Base-by-base conservation (phyloP, 92 coral and sea anemone genomes). In the Palythoa caribaeorum region DNA sequence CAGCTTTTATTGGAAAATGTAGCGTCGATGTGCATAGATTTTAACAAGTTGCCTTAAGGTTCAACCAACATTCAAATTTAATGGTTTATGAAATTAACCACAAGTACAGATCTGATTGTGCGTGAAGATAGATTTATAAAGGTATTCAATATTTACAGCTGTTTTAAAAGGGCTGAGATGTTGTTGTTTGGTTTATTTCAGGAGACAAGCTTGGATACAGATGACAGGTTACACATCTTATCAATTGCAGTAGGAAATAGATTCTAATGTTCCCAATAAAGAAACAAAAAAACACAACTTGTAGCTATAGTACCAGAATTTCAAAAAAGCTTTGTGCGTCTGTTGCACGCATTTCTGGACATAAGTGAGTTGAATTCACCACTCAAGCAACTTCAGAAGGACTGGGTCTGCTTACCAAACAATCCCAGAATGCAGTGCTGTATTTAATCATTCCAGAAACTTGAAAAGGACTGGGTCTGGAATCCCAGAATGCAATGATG, bases 141-240 rank as follows among this genome's bases (percentile, higher is more conserved):
- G 60, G 12, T 53, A 53, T 53, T 53, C 60, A 53, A 51, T 6
- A 51, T 51, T 51, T 51, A 51, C 6, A 6, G 6, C 11, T 51
- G 55, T 0, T 51, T 51, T 51, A 6, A 51, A 62, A 65, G 5
- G 6, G 36, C 12, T 78, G 9, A 15, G 60, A 38, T 14, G 3
- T 36, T 60, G 9, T 17, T 39, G 16, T 5, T 21, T 57, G 76
- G 6, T 69, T 44, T 44, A 5, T 70, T 84, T 37, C 11, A 84
- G 88, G 77, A 71, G 65, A 35, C 79, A 36, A 52, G 66, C 77
- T 38, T 84, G 70, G 88, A 84, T 4, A 17, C 66, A 5, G 79
- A 71, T 13, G 79, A 71, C 55, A 72, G 76, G 71, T 86, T 54
- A 62, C 21, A 5, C 9, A 73, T 73, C n/a, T 48, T 40, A 5